Conservation (phyloP, 2,113 vertebrate genomes). For the Oncorhynchus mykiss region DNA sequence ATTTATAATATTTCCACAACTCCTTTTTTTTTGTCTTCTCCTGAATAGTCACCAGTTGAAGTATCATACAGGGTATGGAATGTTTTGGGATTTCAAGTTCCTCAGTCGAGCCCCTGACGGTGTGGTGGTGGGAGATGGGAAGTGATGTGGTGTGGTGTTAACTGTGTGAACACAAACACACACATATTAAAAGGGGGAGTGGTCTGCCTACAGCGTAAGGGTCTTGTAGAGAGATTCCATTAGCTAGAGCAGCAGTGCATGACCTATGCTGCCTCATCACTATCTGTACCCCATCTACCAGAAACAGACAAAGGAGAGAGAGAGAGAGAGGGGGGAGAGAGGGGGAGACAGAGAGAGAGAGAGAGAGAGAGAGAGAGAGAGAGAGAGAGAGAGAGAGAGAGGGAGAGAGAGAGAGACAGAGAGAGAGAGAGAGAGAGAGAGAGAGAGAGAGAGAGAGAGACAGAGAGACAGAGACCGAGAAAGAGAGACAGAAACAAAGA, state of each 20-base stretch:
- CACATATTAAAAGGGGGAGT: conserved; percentile 44
- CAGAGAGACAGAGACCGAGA: no score
- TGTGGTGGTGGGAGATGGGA: no score
- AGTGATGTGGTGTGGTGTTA: neutral
- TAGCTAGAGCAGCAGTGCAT: conserved; percentile 65
- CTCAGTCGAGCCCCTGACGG: no score
- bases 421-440: conserved; percentile 10
- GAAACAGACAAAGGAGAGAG: conserved; percentile 17
- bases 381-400: no score
- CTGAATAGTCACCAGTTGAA: no score
- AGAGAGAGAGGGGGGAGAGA: conserved; percentile 5
- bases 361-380: neutral
- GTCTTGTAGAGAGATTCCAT: conserved; percentile 67
- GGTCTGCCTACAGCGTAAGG: conserved; percentile 52
- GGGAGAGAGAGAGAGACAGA: neutral
- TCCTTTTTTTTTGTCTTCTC: no score
- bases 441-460: no score
- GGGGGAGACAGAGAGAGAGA: no score
- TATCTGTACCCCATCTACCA: conserved; percentile 56
- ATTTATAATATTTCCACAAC: no score
- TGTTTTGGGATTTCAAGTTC: no score
- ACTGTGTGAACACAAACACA: conserved; percentile 10
- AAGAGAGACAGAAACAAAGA: no score
- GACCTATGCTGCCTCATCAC: conserved; percentile 71
- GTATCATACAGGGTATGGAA: no score